phyloP scores from a whole-genome alignment of 2,888 invertebrate genomes.

The Erebia aethiops region DNA sequence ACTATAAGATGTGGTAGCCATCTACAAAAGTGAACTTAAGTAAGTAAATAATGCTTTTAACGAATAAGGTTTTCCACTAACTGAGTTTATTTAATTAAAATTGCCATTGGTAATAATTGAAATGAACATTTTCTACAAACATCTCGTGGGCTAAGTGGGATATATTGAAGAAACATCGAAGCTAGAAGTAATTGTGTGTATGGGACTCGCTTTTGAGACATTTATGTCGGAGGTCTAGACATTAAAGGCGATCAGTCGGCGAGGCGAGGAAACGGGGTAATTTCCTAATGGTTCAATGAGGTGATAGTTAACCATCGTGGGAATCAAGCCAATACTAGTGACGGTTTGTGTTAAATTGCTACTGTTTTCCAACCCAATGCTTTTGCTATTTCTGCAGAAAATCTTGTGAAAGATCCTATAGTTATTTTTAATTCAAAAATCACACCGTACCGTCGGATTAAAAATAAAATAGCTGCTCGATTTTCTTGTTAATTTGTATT shows the following conservation, averaged over 20 bases:
- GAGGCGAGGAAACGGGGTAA: slow-evolving; percentile 61
- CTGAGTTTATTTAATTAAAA: neutral
- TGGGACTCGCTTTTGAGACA: slow-evolving; percentile 28
- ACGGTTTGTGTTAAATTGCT: slow-evolving; percentile 41
- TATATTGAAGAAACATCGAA: slow-evolving; percentile 19
- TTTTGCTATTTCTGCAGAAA: slow-evolving; percentile 4
- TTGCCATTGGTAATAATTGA: neutral
- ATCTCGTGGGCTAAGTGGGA: neutral
- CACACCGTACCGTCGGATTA: too few relatives aligned
- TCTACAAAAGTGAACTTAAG: neutral
- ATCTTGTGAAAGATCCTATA: neutral
- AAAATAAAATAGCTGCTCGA: too few relatives aligned
- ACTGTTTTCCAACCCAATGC: slow-evolving; percentile 30
- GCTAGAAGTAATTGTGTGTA: slow-evolving; percentile 26
- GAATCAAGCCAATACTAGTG: slow-evolving; percentile 61
- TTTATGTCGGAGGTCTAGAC: slow-evolving; percentile 44
- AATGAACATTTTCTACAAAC: neutral
- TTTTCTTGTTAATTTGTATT: too few relatives aligned
- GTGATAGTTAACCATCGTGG: slow-evolving; percentile 69
- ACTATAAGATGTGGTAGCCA: neutral
- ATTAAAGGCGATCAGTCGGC: slow-evolving; percentile 62
- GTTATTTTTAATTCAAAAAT: neutral
- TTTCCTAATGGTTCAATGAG: slow-evolving; percentile 70
- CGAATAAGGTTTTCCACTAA: neutral
- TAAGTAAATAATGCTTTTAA: neutral